Evolutionary conservation across 2,113 vertebrate species (phyloP), one percentile per base, ranked within the genome.

Genomic region (Pterophyllum scalare): DNA sequence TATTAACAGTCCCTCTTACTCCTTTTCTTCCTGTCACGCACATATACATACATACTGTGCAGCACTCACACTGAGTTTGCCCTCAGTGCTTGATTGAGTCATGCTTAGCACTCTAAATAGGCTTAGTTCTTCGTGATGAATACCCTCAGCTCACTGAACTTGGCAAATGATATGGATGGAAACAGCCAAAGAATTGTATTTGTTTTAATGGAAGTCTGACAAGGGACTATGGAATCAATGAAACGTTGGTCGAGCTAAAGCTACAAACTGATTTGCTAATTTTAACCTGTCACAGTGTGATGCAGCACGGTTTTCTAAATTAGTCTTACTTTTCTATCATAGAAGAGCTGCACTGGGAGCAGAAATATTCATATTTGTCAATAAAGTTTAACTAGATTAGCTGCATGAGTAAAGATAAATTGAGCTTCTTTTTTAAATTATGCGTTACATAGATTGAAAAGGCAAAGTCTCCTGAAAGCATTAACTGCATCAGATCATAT

Each of bases 101-200:
- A 58, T 54, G 54, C 78, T 35, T 22, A 12, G 38, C 70, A 77
- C 61, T 83, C 35, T 15, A 20, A 82, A 78, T 22, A 81, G 65
- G 65, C 31, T 83, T 26, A 60, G 59, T 22, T 72, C 9, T 77
- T 72, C 28, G 46, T 60, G 10, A 79, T 87, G 59, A 84, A 80
- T 81, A 17, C 28, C 75, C 40, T 61, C 20, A 77, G 35, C 57
- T 72, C 52, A 75, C 64, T 72, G 7, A 82, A 59, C 49, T 46
- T 81, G 75, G 62, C 62, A 80, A 84, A 57, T 35, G 22, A 43
- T 58, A 4, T 77, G 22, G 14, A 15, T 62, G 9, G 52, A 62
- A 67, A 75, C 52, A 72, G 5, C 35, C 61, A 75, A 86, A 70
- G 14, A 78, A 77, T 72, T 52, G 12, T 7, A 76, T 78, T 64